These are phyloP conservation scores for Mus pahari DNA, from an alignment of 2,113 vertebrate genomes.

Conservation along the genomic window DNA sequence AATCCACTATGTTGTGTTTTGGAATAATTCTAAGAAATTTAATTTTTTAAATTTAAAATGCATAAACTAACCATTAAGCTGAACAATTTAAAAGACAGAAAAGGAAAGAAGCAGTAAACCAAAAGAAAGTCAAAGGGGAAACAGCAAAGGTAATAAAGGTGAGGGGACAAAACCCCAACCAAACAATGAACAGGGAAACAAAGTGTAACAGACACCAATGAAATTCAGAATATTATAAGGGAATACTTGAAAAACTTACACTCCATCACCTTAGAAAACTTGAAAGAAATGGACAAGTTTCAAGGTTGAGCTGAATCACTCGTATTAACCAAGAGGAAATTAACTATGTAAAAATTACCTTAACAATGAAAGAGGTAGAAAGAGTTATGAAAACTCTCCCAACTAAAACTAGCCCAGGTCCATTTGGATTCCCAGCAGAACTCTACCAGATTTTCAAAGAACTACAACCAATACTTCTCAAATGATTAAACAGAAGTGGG, in stretches of 20 bases:
- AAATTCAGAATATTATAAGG: not conserved
- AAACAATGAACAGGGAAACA: not conserved
- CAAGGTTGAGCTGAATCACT: not conserved
- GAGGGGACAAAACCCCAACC: not conserved
- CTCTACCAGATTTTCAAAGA: not conserved
- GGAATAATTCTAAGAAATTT: not conserved
- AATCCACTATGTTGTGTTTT: not conserved
- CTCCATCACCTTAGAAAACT: not conserved
- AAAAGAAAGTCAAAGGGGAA: slow-evolving; percentile 25
- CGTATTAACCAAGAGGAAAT: not conserved
- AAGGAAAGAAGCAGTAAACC: not conserved
- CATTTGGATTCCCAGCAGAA: not conserved
- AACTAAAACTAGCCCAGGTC: not conserved
- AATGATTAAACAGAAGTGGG: not conserved
- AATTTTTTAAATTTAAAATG: slow-evolving; percentile 11
- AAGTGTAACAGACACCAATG: not conserved
- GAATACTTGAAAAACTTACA: not conserved
- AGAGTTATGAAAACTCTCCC: not conserved
- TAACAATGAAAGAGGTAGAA: not conserved
- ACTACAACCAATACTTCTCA: not conserved
- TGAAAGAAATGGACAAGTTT: not conserved
- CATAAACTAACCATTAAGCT: not conserved
- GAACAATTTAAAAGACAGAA: not conserved
- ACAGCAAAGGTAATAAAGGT: not conserved
- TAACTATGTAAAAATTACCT: not conserved